phyloP scores from a whole-genome alignment of 2,888 invertebrate genomes.

The Plebejus anna region DNA sequence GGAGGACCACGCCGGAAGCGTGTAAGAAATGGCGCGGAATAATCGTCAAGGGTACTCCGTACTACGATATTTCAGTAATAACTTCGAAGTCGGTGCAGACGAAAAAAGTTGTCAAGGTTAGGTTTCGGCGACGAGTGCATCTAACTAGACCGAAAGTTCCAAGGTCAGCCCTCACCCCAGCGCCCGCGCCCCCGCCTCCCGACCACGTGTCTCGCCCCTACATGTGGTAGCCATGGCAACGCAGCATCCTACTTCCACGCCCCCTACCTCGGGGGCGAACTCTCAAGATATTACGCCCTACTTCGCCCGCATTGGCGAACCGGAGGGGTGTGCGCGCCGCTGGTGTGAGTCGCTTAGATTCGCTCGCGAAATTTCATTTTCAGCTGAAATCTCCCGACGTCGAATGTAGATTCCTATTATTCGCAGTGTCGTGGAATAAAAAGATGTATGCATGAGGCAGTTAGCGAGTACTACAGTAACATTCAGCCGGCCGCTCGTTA shows the following conservation, averaged over 20 bases:
- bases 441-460: slow-evolving; percentile 45
- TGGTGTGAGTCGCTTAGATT: slow-evolving; percentile 61
- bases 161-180: slow-evolving; percentile 64
- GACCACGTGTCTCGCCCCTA: slow-evolving; percentile 67
- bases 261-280: slow-evolving; percentile 78
- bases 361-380: slow-evolving; percentile 55
- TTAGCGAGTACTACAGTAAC: slow-evolving; percentile 61
- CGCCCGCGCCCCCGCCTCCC: slow-evolving; percentile 54
- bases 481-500: slow-evolving; percentile 73
- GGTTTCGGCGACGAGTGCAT: slow-evolving; percentile 42
- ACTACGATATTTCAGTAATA: slow-evolving; percentile 31
- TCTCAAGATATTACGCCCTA: slow-evolving; percentile 79
- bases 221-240: slow-evolving; percentile 80
- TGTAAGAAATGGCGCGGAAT: slow-evolving; percentile 56
- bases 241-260: slow-evolving; percentile 81
- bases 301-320: slow-evolving; percentile 75
- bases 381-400: slow-evolving; percentile 44
- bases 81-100: background rate
- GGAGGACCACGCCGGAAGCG: slow-evolving; percentile 63
- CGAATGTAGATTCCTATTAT: slow-evolving; percentile 40
- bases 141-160: slow-evolving; percentile 70
- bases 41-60: slow-evolving; percentile 38
- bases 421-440: slow-evolving; percentile 41
- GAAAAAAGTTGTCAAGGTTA: slow-evolving; percentile 41
- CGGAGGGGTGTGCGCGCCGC: slow-evolving; percentile 70